Evolutionary conservation across 2,888 invertebrate genomes (phyloP).

Genomic region (Clepsis dumicolana): DNA sequence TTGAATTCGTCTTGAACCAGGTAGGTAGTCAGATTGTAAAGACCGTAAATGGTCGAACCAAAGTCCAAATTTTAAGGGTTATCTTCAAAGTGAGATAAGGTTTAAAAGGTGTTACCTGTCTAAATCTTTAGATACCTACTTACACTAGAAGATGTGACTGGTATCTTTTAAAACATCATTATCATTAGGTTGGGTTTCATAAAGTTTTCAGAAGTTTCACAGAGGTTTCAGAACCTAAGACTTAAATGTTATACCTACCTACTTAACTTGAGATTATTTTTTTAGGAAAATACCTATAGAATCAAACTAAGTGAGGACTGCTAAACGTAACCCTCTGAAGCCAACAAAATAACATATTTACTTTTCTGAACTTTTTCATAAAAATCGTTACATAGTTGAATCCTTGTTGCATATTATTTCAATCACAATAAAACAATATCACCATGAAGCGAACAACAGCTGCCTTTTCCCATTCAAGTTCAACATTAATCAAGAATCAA

Average conservation of each 20-base stretch:
- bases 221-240: too few species aligned
- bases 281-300: too few species aligned
- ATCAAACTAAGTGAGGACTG: too few species aligned
- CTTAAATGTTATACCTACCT: too few species aligned
- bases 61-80: slow-evolving; percentile 4
- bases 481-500: slow-evolving; percentile 6
- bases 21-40: slow-evolving; percentile 27
- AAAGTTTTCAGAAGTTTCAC: too few species aligned
- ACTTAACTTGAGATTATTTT: too few species aligned
- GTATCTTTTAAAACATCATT: not conserved
- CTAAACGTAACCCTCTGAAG: too few species aligned
- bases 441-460: not conserved
- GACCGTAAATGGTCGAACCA: not conserved
- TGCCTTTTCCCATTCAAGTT: not conserved
- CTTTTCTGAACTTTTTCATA: too few species aligned
- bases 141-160: slow-evolving; percentile 1
- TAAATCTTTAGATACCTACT: slow-evolving; percentile 12
- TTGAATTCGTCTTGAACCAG: slow-evolving; percentile 16
- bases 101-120: slow-evolving; percentile 11
- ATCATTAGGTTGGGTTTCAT: not conserved
- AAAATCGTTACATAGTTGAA: not conserved
- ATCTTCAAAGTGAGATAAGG: slow-evolving; percentile 21
- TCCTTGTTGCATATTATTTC: not conserved
- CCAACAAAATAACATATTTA: too few species aligned
- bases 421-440: not conserved